phyloP scores from a whole-genome alignment of 2,888 invertebrate genomes.

The Piscicola geometra region DNA sequence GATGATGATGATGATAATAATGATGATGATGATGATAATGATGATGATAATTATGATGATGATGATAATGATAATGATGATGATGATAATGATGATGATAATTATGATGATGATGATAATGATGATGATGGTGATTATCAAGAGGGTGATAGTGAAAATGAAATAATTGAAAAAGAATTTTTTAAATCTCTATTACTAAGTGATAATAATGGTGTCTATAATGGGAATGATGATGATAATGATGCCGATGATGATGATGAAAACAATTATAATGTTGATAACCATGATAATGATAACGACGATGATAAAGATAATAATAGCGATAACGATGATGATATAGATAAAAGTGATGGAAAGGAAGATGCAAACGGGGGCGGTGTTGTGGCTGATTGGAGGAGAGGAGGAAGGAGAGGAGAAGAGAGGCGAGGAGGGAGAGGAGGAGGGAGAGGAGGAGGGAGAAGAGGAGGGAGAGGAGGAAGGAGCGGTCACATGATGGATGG shows the following conservation, averaged over 20 bases:
- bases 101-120: conserved; percentile 39
- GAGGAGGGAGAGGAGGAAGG: conserved; percentile 1
- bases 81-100: conserved; percentile 40
- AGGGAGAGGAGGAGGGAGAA: conserved; percentile 10
- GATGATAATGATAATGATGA: conserved; percentile 38
- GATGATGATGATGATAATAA: conserved; percentile 4
- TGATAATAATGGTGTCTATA: conserved; percentile 3
- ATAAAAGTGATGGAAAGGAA: neutral
- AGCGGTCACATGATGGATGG: too few relatives aligned
- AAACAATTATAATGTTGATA: conserved; percentile 39
- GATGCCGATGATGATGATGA: conserved; percentile 37
- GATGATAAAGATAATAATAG: conserved; percentile 39
- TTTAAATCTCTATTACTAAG: too few relatives aligned
- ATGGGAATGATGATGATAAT: conserved; percentile 37
- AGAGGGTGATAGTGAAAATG: neutral
- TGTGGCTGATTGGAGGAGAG: too few relatives aligned
- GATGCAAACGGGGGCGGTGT: too few relatives aligned
- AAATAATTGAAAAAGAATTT: neutral
- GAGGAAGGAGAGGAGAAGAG: too few relatives aligned
- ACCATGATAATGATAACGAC: conserved; percentile 36
- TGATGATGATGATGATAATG: conserved; percentile 7
- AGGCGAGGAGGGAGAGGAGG: neutral
- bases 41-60: conserved; percentile 40
- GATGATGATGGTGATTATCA: conserved; percentile 38
- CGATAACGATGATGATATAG: conserved; percentile 30